Base-by-base conservation (phyloP, 2,797 vertebrate species). In the Babyrousa celebensis region DNA sequence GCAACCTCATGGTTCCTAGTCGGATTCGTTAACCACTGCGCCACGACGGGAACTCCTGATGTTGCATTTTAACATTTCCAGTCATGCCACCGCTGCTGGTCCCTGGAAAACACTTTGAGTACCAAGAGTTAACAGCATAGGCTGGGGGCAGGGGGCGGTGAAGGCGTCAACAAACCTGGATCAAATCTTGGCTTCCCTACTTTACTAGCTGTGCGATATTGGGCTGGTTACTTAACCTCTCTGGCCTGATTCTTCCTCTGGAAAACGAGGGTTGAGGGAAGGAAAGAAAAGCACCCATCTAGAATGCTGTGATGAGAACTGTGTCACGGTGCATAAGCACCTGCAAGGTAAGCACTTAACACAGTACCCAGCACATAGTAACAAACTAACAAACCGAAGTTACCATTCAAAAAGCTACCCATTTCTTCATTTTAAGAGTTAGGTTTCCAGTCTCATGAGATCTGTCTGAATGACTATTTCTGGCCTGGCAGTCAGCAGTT, bases 381-480 rank as follows among this genome's bases (percentile, higher is more conserved):
- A 36, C 54, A 48, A 9, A 60, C 48, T 58, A 72, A 58, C 12
- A 74, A 74, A 63, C 0, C 7, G 74, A 65, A 70, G 11, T 63
- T 36, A 85, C 23, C 21, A 14, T 17, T n/a, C 48, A 72, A 65
- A 87, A 60, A 60, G 12, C 21, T 43, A 27, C 58, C 32, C 65
- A 36, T 9, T 52, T 80, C 88, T 83, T 83, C 17, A 43, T 82
- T 94, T 78, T 62, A 87, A 48, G 56, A 88, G n/a, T 80, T 84
- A 85, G 29, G 7, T 16, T 84, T 82, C 27, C 12, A 60, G 83
- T 72, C 27, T 68, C 23, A 68, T 16, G n/a, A 82, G 60, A 91
- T 68, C 56, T 84, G 16, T 52, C 54, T 62, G 60, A 86, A 54
- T 84, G 62, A 40, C 71, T 82, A 43, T 62, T 89, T 89, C 43